Percentiles rank a stretch among this genome's conserved stretches.
Evolutionary conservation across 2,113 vertebrate species (phyloP).

Genomic region (Tamias sibiricus): DNA sequence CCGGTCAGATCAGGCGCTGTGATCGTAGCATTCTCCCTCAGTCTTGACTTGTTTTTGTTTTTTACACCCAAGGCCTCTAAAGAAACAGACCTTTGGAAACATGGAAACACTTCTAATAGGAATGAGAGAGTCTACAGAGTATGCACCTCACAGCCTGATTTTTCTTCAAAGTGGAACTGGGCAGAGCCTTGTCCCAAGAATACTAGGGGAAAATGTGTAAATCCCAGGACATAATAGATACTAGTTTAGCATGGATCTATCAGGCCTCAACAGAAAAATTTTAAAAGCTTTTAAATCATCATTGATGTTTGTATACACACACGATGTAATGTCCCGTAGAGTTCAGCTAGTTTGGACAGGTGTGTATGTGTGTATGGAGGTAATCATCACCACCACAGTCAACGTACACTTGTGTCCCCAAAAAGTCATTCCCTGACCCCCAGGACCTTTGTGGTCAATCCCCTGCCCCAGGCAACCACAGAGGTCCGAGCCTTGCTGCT

Average conservation of each 20-base stretch:
- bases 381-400: neutral
- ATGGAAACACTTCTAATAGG: constrained; percentile 23
- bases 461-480: neutral
- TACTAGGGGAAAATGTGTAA: neutral
- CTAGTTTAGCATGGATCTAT: neutral
- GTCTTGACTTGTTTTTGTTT: neutral
- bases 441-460: neutral
- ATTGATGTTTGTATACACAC: neutral
- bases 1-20: neutral
- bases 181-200: neutral
- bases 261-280: neutral
- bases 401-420: neutral
- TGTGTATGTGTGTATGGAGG: neutral
- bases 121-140: neutral
- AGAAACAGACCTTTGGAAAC: constrained; percentile 8
- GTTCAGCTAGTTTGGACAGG: neutral
- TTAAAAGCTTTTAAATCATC: neutral
- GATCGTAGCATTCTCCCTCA: neutral
- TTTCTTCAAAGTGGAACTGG: neutral
- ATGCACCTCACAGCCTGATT: neutral
- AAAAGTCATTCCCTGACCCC: neutral
- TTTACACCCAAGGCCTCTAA: constrained; percentile 35
- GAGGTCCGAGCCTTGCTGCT: neutral
- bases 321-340: neutral
- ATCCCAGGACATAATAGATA: neutral